These are phyloP conservation scores for Anoura caudifer DNA, from an alignment of 2,113 vertebrate species.

Conservation along the genomic window DNA sequence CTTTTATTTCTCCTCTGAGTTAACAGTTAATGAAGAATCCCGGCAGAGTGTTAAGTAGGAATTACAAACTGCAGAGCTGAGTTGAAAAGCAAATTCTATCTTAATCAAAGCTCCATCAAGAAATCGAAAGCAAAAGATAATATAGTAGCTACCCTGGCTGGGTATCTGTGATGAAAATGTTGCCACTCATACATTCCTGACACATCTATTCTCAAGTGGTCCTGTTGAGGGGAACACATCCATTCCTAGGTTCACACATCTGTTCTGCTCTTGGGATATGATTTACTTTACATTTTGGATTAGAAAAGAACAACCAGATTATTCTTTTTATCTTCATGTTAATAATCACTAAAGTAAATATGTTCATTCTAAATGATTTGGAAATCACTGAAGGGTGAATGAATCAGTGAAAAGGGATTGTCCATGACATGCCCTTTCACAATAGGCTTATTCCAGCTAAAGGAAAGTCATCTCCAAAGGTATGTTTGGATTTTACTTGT, in stretches of 20 bases:
- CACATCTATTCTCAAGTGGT: neutral
- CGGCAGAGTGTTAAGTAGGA: slow-evolving; percentile 21
- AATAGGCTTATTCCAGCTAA: neutral
- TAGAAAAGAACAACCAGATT: neutral
- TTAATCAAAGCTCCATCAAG: slow-evolving; percentile 44
- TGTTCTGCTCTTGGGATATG: neutral
- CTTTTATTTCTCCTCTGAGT: slow-evolving; percentile 31
- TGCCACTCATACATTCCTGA: neutral
- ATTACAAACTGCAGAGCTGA: slow-evolving; percentile 27
- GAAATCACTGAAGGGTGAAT: neutral
- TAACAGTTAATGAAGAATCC: slow-evolving; percentile 55
- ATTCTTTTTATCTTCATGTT: neutral
- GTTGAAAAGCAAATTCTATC: slow-evolving; percentile 32
- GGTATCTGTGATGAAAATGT: neutral
- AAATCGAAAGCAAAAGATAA: slow-evolving; percentile 3
- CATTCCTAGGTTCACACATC: neutral
- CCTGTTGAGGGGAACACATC: neutral
- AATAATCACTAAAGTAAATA: neutral
- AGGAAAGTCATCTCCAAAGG: neutral
- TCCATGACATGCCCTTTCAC: neutral
- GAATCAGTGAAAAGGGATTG: neutral
- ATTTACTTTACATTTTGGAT: neutral
- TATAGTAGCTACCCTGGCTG: neutral
- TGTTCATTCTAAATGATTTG: neutral
- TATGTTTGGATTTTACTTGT: neutral